phyloP scores from a whole-genome alignment of 2,113 vertebrate species.

The Rhagologus leucostigma region DNA sequence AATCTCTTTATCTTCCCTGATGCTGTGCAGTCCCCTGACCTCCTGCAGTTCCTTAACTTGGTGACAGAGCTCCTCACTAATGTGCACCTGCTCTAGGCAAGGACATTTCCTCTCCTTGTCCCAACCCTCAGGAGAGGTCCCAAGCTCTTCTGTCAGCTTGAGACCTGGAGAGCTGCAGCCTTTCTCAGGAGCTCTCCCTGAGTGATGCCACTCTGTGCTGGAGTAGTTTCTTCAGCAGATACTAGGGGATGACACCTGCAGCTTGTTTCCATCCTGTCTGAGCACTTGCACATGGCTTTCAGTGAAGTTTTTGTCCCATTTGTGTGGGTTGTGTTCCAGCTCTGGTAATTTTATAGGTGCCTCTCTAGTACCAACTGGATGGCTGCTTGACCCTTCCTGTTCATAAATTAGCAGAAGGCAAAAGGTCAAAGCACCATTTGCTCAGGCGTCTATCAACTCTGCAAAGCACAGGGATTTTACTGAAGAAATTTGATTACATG shows the following conservation, averaged over 20 bases:
- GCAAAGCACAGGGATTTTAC: neutral
- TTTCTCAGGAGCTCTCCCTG: neutral
- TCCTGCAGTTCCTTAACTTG: neutral
- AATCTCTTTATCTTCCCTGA: neutral
- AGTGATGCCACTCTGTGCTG: neutral
- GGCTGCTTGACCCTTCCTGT: neutral
- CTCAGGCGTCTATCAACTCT: neutral
- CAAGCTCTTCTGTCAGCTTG: neutral
- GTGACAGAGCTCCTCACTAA: neutral
- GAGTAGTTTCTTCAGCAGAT: neutral
- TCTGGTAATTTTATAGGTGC: neutral
- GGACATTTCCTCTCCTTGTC: neutral
- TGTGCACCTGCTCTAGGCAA: neutral
- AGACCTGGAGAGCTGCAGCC: neutral
- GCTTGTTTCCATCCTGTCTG: neutral
- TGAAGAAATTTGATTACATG: neutral
- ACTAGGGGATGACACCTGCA: neutral
- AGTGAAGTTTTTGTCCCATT: neutral
- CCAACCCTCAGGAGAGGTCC: neutral
- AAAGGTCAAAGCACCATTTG: neutral
- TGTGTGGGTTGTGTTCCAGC: neutral
- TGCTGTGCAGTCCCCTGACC: neutral
- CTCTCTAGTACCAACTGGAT: neutral
- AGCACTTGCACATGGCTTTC: neutral
- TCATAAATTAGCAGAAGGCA: neutral